Base-by-base conservation (phyloP, 1,140 invertebrate genomes). In the Drosophila ananassae region DNA sequence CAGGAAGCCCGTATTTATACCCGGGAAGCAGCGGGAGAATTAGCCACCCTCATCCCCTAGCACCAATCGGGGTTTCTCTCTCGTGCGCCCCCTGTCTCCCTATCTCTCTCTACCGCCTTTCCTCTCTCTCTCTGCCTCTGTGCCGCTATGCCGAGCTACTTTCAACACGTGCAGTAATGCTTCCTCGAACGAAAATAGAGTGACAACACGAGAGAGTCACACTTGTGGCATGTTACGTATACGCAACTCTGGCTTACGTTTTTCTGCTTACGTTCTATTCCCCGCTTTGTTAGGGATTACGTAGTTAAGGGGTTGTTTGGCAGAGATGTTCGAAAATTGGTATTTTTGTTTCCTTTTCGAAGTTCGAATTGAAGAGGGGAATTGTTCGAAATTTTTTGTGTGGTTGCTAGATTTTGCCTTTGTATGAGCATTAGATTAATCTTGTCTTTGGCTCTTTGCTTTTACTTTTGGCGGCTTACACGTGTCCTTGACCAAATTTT, bases 201-300 rank as follows among this genome's bases (percentile, higher is more conserved):
- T 50, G 59, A 55, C 13, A 32, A 12, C 12, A 37, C 21, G 47
- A 32, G 51, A 73, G 41, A 69, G 79, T 84, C 78, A 85, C 81
- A 85, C 81, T 85, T 85, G 81, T 85, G 78, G 81, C 81, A 75
- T 85, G 52, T 71, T 80, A 75, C 72, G 59, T 66, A 68, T 24
- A 39, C 32, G 52, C 41, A 17, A 22, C 55, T 21, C 13, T 46
- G 12, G 8, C 12, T 66, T 66, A 58, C 55, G 73, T 64, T 21
- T 10, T 55, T n/a, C 2, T 24, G 28, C 24, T 54, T 53, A 66
- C 73, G 60, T 61, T 50, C 34, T n/a, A 22, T 22, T 37, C 9
- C 5, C 4, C 30, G 41, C 41, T 44, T 21, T 12, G 6, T 44
- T 44, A 13, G 7, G 6, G 7, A 24, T 57, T 77, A 53, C 56